A percentile compares a stretch with the other conserved stretches of the same genome.
Conservation (phyloP, 2,113 vertebrate genomes). For the Toxotes jaculatrix region DNA sequence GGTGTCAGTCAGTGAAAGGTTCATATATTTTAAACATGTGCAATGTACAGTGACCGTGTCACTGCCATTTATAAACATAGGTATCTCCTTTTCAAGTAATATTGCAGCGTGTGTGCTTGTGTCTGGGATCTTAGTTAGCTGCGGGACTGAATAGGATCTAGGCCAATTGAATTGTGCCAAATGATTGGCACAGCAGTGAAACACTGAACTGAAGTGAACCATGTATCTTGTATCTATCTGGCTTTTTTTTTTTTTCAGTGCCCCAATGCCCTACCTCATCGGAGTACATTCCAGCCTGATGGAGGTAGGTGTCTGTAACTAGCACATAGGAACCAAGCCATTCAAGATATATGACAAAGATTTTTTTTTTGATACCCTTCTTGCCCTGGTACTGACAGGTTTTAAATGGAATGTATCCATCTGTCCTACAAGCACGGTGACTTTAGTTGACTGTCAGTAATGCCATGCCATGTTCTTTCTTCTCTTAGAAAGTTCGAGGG, state of each 20-base stretch:
- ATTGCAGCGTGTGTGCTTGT: too few species aligned
- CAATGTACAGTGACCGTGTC: too few species aligned
- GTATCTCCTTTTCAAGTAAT: too few species aligned
- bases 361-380: not conserved
- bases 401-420: not conserved
- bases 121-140: too few species aligned
- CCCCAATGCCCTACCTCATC: slow-evolving; percentile 84
- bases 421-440: not conserved
- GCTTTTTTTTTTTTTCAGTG: slow-evolving; percentile 66
- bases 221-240: too few species aligned
- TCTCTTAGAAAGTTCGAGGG: slow-evolving; percentile 89
- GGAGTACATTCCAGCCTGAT: slow-evolving; percentile 83
- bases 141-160: too few species aligned
- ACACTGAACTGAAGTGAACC: too few species aligned
- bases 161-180: too few species aligned
- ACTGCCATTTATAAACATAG: too few species aligned
- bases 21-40: too few species aligned
- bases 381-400: not conserved
- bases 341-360: not conserved
- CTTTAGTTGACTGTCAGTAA: not conserved
- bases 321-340: not conserved
- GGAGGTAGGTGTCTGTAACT: slow-evolving; percentile 68
- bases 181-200: too few species aligned
- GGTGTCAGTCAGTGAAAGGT: too few species aligned
- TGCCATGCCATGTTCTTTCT: not conserved